Evolutionary conservation across 2,888 invertebrate genomes (phyloP).

Genomic region (Oxyteleia sp.): DNA sequence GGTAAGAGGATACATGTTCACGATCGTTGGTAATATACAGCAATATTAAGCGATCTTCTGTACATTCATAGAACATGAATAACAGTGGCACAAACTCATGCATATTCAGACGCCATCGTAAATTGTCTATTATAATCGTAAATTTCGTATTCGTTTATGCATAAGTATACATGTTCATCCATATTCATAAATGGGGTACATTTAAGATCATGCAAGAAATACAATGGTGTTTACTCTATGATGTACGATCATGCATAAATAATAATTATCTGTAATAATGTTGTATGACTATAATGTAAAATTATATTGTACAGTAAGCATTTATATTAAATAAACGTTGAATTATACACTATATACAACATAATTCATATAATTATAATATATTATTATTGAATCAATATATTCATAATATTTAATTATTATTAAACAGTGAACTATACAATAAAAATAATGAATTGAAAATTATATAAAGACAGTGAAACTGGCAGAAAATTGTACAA

Average conservation of each 20-base stretch:
- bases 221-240: slow-evolving; percentile 34
- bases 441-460: too few species aligned
- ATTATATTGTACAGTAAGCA: too few species aligned
- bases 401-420: too few species aligned
- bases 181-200: slow-evolving; percentile 57
- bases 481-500: too few species aligned
- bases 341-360: too few species aligned
- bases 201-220: slow-evolving; percentile 63
- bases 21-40: slow-evolving; percentile 25
- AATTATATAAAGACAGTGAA: too few species aligned
- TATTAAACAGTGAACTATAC: too few species aligned
- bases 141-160: slow-evolving; percentile 60
- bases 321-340: too few species aligned
- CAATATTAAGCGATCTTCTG: slow-evolving; percentile 35
- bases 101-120: slow-evolving; percentile 55
- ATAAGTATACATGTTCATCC: slow-evolving; percentile 60
- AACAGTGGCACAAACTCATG: slow-evolving; percentile 52
- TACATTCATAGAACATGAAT: slow-evolving; percentile 45
- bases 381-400: too few species aligned
- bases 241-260: slow-evolving; percentile 35
- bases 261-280: too few species aligned
- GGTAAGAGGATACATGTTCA: slow-evolving; percentile 1
- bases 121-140: slow-evolving; percentile 63
- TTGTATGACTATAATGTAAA: too few species aligned
- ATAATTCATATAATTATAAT: too few species aligned